A percentile compares a stretch with the other conserved stretches of the same genome.
phyloP scores from a whole-genome alignment of 2,113 vertebrate species.

The Limanda limanda region DNA sequence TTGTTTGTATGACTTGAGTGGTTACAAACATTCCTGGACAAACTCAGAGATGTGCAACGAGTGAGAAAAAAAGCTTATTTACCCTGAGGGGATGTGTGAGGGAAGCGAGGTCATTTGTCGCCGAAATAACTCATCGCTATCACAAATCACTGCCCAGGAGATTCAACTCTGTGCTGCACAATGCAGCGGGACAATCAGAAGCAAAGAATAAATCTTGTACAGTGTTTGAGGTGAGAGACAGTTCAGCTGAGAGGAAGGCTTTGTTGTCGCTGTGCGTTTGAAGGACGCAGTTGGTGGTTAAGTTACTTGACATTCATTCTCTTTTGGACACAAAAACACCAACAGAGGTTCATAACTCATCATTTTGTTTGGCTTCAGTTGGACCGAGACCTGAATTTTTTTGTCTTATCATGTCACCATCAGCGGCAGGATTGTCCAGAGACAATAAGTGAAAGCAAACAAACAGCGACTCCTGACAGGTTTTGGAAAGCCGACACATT shows the following conservation, averaged over 20 bases:
- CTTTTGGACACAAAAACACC: neutral
- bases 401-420: constrained; percentile 44
- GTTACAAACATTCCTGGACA: constrained; percentile 52
- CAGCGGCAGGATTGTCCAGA: constrained; percentile 28
- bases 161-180: constrained; percentile 40
- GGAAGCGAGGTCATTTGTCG: constrained; percentile 38
- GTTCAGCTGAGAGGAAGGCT: constrained; percentile 33
- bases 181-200: constrained; percentile 32
- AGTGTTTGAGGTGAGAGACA: constrained; percentile 31
- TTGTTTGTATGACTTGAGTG: constrained; percentile 76
- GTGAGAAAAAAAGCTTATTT: constrained; percentile 20
- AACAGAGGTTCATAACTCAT: neutral
- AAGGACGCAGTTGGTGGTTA: neutral
- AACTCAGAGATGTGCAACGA: constrained; percentile 33
- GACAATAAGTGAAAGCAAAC: constrained; percentile 52
- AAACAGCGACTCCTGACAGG: constrained; percentile 37
- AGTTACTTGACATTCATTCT: neutral
- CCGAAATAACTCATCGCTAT: constrained; percentile 21
- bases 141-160: constrained; percentile 36
- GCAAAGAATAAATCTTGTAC: constrained; percentile 16
- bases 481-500: constrained; percentile 44
- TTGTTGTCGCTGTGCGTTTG: neutral
- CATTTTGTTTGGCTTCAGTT: constrained; percentile 3
- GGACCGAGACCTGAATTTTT: constrained; percentile 11
- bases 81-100: constrained; percentile 42